A percentile compares a stretch with the other conserved stretches of the same genome.
These are phyloP conservation scores for Cydia pomonella DNA, from an alignment of 1,140 invertebrate species.

Conservation along the genomic window DNA sequence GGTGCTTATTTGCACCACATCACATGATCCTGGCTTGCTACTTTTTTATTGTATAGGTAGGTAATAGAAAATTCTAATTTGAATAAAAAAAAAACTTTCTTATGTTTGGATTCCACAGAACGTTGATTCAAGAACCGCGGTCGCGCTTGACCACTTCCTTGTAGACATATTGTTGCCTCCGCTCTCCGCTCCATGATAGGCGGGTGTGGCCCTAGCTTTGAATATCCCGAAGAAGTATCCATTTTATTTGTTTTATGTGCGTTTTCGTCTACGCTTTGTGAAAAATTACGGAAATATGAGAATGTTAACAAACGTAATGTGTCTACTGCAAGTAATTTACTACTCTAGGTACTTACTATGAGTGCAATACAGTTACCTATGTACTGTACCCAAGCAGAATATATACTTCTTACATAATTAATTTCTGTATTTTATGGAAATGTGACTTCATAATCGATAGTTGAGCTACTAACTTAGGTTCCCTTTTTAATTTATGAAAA, in stretches of 20 bases:
- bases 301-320: not conserved
- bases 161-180: slow-evolving; percentile 56
- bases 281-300: slow-evolving; percentile 22
- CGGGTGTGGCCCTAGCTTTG: slow-evolving; percentile 42
- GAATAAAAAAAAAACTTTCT: too few relatives aligned
- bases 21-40: not conserved
- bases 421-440: too few relatives aligned
- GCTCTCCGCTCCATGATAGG: slow-evolving; percentile 25
- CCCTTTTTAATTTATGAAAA: slow-evolving; percentile 23
- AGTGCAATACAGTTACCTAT: too few relatives aligned
- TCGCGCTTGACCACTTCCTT: not conserved
- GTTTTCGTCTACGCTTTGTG: not conserved
- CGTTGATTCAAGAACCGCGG: not conserved
- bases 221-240: not conserved
- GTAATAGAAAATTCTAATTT: too few relatives aligned
- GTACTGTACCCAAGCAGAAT: too few relatives aligned
- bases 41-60: not conserved
- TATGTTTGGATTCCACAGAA: not conserved
- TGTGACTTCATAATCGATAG: too few relatives aligned
- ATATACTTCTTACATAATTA: too few relatives aligned
- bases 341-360: not conserved
- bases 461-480: too few relatives aligned
- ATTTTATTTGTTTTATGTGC: slow-evolving; percentile 27
- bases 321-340: not conserved
- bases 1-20: not conserved